Evolutionary conservation across 64 coral and sea anemone genomes (phyloP).

Genomic region (Actinia equina): DNA sequence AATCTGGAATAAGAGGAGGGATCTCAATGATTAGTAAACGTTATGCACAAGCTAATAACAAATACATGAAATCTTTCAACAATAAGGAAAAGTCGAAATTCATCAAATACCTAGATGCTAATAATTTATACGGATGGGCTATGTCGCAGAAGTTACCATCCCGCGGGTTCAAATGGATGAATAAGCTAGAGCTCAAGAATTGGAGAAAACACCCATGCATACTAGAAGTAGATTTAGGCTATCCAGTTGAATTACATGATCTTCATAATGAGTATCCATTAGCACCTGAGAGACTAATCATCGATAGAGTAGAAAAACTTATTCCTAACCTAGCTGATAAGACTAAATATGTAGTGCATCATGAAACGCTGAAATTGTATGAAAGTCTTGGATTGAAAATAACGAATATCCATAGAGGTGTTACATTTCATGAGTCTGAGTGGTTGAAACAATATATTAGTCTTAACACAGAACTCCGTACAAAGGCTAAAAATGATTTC

Average conservation of each 20-base stretch:
- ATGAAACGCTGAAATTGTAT: background rate
- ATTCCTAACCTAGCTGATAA: conserved; percentile 10
- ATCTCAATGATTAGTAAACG: background rate
- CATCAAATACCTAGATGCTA: background rate
- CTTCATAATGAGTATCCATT: conserved; percentile 8
- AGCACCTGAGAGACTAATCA: background rate
- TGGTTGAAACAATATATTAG: background rate
- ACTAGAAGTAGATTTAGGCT: background rate
- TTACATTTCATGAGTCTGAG: background rate
- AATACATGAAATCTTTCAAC: background rate
- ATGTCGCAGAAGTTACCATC: background rate
- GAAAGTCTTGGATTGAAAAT: background rate
- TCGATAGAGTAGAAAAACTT: background rate
- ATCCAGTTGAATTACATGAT: background rate
- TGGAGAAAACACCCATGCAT: conserved; percentile 10
- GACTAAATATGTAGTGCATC: background rate
- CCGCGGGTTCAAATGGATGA: background rate
- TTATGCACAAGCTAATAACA: background rate
- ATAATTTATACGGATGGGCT: background rate
- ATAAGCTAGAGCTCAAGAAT: background rate
- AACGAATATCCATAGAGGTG: conserved; percentile 3
- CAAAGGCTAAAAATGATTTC: background rate
- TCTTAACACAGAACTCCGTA: background rate
- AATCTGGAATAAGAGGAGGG: background rate
- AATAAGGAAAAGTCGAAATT: background rate